A percentile compares a stretch with the other conserved stretches of the same genome.
These are phyloP conservation scores for Remorina albescens DNA, from an alignment of 2,797 vertebrate genomes.

Conservation along the genomic window DNA sequence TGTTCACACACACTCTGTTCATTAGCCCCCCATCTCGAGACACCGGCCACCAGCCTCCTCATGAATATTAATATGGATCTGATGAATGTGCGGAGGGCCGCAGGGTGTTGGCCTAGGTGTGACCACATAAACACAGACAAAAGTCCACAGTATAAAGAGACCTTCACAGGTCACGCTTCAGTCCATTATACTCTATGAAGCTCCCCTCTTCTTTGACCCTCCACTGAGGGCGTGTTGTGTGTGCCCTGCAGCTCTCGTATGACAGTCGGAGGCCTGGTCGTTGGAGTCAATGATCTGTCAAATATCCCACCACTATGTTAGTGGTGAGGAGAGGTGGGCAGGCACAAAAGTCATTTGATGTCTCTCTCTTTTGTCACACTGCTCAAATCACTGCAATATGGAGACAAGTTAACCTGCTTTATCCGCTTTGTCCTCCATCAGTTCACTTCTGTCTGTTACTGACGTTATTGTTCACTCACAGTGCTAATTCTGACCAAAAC, in stretches of 20 bases:
- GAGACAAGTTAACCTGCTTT: slow-evolving; percentile 6
- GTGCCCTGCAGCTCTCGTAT: slow-evolving; percentile 28
- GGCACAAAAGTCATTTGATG: slow-evolving; percentile 9
- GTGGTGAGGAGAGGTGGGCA: slow-evolving; percentile 9
- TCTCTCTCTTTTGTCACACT: slow-evolving; percentile 9
- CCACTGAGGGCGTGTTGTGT: neutral
- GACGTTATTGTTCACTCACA: neutral
- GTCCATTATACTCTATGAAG: slow-evolving; percentile 32
- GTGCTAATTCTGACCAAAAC: neutral
- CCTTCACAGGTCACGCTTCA: slow-evolving; percentile 34
- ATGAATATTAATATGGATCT: slow-evolving; percentile 82
- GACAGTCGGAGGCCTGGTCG: slow-evolving; percentile 26
- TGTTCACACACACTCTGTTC: slow-evolving; percentile 32
- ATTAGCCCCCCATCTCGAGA: slow-evolving; percentile 67
- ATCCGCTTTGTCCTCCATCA: slow-evolving; percentile 2
- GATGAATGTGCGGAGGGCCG: slow-evolving; percentile 69
- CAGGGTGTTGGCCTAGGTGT: slow-evolving; percentile 49
- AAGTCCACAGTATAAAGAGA: slow-evolving; percentile 22
- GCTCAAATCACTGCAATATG: slow-evolving; percentile 7
- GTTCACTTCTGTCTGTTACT: neutral
- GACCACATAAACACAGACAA: slow-evolving; percentile 42
- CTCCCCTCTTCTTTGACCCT: slow-evolving; percentile 31
- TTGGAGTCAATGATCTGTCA: slow-evolving; percentile 44
- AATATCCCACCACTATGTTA: slow-evolving; percentile 29
- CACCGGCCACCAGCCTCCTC: slow-evolving; percentile 70